These are phyloP conservation scores for Steatornis caripensis DNA, from an alignment of 2,113 vertebrate genomes.

Conservation along the genomic window DNA sequence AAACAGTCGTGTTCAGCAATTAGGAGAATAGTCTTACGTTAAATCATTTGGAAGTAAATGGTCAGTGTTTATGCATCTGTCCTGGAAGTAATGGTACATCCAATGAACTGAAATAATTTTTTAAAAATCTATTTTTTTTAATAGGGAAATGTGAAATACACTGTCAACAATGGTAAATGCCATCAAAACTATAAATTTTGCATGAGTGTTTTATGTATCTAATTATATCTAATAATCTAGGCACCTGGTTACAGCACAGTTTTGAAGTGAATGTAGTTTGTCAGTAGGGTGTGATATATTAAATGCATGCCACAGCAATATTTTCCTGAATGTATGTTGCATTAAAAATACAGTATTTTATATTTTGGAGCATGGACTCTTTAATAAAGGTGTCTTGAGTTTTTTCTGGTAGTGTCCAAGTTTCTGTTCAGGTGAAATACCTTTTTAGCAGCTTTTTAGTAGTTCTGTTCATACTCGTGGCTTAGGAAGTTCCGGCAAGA, in stretches of 20 bases:
- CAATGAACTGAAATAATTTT: not conserved
- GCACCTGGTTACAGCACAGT: not conserved
- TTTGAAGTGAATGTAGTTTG: not conserved
- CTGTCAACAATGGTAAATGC: not conserved
- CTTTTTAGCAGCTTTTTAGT: not conserved
- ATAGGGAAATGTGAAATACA: not conserved
- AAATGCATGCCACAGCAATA: not conserved
- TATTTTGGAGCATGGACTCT: not conserved
- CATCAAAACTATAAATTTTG: not conserved
- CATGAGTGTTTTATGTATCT: not conserved
- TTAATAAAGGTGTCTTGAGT: not conserved
- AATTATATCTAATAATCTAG: no score
- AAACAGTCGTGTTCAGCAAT: not conserved
- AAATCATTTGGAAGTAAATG: not conserved
- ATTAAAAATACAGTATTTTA: not conserved
- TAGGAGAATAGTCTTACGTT: not conserved
- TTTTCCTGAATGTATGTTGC: not conserved
- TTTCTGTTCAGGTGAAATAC: not conserved
- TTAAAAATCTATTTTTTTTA: not conserved
- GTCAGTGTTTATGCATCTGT: not conserved
- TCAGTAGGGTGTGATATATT: not conserved
- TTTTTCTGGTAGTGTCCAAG: not conserved
- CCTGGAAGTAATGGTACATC: not conserved
- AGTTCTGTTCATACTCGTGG: not conserved
- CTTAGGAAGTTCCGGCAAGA: not conserved